Base-by-base conservation (phyloP, 2,888 invertebrate genomes). In the Phoenoteleia sp. region DNA sequence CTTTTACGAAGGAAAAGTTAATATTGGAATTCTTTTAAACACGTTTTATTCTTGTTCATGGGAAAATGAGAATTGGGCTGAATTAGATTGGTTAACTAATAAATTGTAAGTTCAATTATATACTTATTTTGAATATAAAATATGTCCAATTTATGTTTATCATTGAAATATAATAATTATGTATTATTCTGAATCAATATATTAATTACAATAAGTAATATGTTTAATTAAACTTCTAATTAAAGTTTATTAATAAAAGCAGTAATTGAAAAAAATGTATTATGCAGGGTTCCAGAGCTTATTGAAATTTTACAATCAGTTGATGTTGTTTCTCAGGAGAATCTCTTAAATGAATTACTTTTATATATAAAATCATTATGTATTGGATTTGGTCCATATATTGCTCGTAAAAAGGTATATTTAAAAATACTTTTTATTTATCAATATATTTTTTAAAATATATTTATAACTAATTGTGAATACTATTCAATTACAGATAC, bases 71-170 rank as follows among this genome's bases (percentile, higher is more conserved):
- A 95, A 95, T 87, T 98, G 97, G 97, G 92, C 95, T 11, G 96
- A 96, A 91, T 94, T 97, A 84, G 95, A 95, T 76, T 97, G 97
- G 96, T 94, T 96, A 90, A 94, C 95, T 15, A 94, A 95, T 90
- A 95, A 95, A 91, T 94, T 95, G 96, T 96, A 93, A 95, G 95
- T 95, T 64, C 23, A 42, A 71, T n/a, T n/a, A n/a, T n/a, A n/a
- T n/a, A n/a, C n/a, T n/a, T n/a, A n/a, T n/a, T n/a, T n/a, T n/a
- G n/a, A n/a, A n/a, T n/a, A n/a, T n/a, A n/a, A n/a, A n/a, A n/a
- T n/a, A n/a, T n/a, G n/a, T n/a, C n/a, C n/a, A n/a, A n/a, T n/a
- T n/a, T n/a, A n/a, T n/a, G n/a, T n/a, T n/a, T n/a, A n/a, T n/a
- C n/a, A n/a, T n/a, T n/a, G n/a, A n/a, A n/a, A n/a, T n/a, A n/a